Evolutionary conservation across 2,888 invertebrate species (phyloP), one percentile per base, ranked within the genome.

Genomic region (Lathronympha strigana): DNA sequence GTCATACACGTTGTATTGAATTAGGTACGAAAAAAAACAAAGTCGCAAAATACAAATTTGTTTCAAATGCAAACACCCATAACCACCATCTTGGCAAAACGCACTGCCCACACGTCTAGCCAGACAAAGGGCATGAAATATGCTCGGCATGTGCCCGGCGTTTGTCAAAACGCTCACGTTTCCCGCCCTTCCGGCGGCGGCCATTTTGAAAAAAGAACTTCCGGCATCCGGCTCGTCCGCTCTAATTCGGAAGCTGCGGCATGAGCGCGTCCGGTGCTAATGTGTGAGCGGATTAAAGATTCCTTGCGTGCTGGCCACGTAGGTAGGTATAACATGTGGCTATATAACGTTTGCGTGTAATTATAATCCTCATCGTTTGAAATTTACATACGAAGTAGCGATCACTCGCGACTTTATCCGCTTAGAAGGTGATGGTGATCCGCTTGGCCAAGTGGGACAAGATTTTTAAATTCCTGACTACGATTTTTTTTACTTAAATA

Each of bases 131-230:
- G 76, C 68, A 81, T 82, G 80, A 77, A 79, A 76, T 80, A 83
- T 86, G 79, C 80, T 77, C 79, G 82, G 80, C 84, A 80, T 84
- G 85, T 83, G 75, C 76, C 73, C 76, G 78, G 79, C 83, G 85
- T 87, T 90, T 90, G 88, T 90, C 90, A 92, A 88, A 90, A 87
- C 88, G 85, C 81, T 88, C 92, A 91, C 92, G 92, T 90, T 87
- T 84, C 84, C 81, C 81, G 80, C 80, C 76, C 78, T 86, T 90
- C 90, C 90, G 87, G 81, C 71, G 79, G 77, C 86, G 82, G 90
- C 91, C 91, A 87, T 90, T 87, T 90, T 90, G 88, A 83, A 84
- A 89, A 89, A 87, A 84, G 83, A 78, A 80, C 74, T 80, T 84
- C 84, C 82, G 83, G 83, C 78, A 82, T 84, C 88, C 87, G 84